These are phyloP conservation scores for Cerastis leucographa DNA, from an alignment of 2,888 invertebrate genomes.

Conservation along the genomic window DNA sequence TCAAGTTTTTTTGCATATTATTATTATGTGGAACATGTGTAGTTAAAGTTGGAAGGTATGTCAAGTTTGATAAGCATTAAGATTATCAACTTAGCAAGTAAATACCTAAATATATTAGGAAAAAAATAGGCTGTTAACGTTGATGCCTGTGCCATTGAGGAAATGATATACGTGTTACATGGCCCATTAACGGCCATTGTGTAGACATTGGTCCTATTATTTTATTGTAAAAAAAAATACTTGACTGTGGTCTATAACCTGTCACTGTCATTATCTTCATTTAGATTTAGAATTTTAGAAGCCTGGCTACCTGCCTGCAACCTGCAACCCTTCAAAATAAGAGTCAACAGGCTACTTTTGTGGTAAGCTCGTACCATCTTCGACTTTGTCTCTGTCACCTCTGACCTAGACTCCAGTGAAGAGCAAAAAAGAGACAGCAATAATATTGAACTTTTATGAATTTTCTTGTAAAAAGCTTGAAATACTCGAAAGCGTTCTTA, in stretches of 20 bases:
- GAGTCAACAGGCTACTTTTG: too few relatives aligned
- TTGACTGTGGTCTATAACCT: neutral
- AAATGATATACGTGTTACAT: neutral
- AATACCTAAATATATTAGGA: neutral
- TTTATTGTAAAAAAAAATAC: neutral
- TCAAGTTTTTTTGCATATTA: conserved; percentile 53
- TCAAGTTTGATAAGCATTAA: conserved; percentile 39
- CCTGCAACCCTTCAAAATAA: too few relatives aligned
- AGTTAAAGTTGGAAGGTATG: conserved; percentile 23
- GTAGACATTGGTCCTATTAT: neutral
- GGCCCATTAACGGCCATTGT: conserved; percentile 9
- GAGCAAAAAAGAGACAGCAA: conserved; percentile 6
- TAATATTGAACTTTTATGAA: neutral
- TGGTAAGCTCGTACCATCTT: too few relatives aligned
- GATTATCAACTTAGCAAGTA: conserved; percentile 11
- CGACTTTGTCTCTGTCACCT: too few relatives aligned
- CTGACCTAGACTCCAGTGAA: too few relatives aligned
- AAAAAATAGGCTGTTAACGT: neutral
- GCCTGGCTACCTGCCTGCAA: too few relatives aligned
- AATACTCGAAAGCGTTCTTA: neutral
- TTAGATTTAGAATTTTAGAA: too few relatives aligned
- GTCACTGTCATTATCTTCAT: neutral
- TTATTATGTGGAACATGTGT: conserved; percentile 51
- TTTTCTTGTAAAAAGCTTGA: neutral
- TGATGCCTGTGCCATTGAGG: neutral